Evolutionary conservation across 1,140 invertebrate species (phyloP), one percentile per base, ranked within the genome.

Genomic region (Coptotermes formosanus): DNA sequence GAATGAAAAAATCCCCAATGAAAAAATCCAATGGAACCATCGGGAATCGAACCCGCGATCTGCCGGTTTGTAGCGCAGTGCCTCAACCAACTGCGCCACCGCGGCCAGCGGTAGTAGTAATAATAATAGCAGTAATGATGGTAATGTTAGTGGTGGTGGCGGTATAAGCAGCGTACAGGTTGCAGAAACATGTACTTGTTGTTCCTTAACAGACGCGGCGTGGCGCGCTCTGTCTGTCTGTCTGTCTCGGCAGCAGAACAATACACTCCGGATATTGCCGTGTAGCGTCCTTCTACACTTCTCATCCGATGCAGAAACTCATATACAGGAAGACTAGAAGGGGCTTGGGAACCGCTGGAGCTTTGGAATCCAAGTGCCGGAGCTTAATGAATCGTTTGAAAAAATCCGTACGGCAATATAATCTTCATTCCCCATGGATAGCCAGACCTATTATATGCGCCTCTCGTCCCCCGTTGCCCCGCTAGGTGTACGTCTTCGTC

Each of bases 361-460:
- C 52, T 55, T 55, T 55, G 52, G 64, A 75, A 75, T 75, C 64
- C n/a, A 75, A 75, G 83, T 52, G 83, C 83, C 83, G 48, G n/a
- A 14, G 83, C 83, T 84, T 84, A 84, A 84, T 84, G 83, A 84
- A 84, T 84, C 83, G 83, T 45, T 52, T 84, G 23, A 84, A 84
- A 84, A 84, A 84, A 84, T 84, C 83, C 83, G 83, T 84, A 84
- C 83, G 52, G 83, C 83, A 84, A 84, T 84, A 84, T 84, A 84
- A 84, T 84, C 83, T 84, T 84, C 83, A 84, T 84, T 84, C 83
- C 83, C 83, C 45, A 52, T 84, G 83, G 83, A 52, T 84, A 48
- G 83, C 83, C 83, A 84, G 83, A 84, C 83, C 48, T 84, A 84
- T 84, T 84, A 59, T 84, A 84, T 84, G 83, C 59, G 55, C 59